Evolutionary conservation across 2,113 vertebrate species (phyloP), one percentile per base, ranked within the genome.

Genomic region (Sigmodon hispidus): DNA sequence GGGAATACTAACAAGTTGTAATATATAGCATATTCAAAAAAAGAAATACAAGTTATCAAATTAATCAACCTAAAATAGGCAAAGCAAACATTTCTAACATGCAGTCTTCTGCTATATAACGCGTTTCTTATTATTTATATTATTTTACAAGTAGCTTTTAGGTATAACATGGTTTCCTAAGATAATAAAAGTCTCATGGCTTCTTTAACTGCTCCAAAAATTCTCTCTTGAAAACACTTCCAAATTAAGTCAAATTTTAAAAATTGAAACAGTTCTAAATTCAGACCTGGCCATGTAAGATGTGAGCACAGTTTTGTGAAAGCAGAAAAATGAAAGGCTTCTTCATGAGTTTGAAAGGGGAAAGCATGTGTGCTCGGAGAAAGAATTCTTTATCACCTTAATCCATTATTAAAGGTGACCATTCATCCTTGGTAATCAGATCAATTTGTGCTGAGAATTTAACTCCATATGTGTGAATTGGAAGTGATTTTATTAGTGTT

Each of bases 401-500:
- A 96, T 97, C 96, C 15, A 29, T 98, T 98, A 97, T 97, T 98
- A 97, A 98, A 97, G 94, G 70, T 98, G 97, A 97, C 96, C 94
- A 98, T 97, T 98, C 97, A 98, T 97, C 97, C 97, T 96, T 97
- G 87, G 93, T 93, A 97, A 98, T 94, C 86, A 55, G 40, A 98
- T 98, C 96, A 98, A 97, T 98, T 97, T 98, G 96, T 93, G 97
- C 93, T 93, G 94, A 98, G 97, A 98, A 98, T 97, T 96, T 98
- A 94, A 95, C 96, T 94, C 96, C 95, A 96, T 97, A 67, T 84
- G 83, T 94, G 96, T 95, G 97, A 98, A 98, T 98, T 98, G 96
- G 94, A 98, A 97, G 97, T 97, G 97, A 98, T 98, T 94, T 98
- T 97, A 98, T 97, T 97, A 98, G 97, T 96, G 96, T 98, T 98